A percentile compares a stretch with the other conserved stretches of the same genome.
Conservation (phyloP, 2,888 invertebrate species). For the Meta bourneti region DNA sequence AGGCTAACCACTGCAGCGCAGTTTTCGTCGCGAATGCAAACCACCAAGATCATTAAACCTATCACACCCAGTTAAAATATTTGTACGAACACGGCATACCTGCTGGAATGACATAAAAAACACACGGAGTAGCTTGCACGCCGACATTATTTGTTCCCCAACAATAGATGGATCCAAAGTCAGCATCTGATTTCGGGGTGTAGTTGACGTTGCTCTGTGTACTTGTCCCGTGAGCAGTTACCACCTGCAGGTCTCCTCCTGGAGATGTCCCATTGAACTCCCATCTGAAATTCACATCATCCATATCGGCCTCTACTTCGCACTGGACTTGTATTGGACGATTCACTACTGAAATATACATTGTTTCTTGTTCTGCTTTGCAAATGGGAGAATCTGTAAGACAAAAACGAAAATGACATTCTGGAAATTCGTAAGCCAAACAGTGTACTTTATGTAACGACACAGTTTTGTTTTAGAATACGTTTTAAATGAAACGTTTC, state of each 20-base stretch:
- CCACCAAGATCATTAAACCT: too few relatives aligned
- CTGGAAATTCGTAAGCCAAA: not conserved
- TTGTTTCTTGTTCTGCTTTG: slow-evolving; percentile 74
- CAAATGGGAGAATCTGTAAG: slow-evolving; percentile 77
- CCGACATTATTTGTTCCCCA: slow-evolving; percentile 74
- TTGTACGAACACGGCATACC: slow-evolving; percentile 34
- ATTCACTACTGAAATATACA: slow-evolving; percentile 75
- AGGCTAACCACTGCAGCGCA: too few relatives aligned
- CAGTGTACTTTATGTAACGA: too few relatives aligned
- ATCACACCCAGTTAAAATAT: too few relatives aligned
- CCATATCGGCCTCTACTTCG: slow-evolving; percentile 78
- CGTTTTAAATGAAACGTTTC: too few relatives aligned
- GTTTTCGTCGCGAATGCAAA: too few relatives aligned
- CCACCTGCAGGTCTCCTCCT: slow-evolving; percentile 54
- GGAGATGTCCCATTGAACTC: slow-evolving; percentile 87
- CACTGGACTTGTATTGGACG: slow-evolving; percentile 80
- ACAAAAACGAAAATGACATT: not conserved
- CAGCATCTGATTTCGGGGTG: slow-evolving; percentile 65
- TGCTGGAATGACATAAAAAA: slow-evolving; percentile 69
- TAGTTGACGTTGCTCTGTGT: slow-evolving; percentile 65
- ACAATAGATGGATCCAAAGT: slow-evolving; percentile 72
- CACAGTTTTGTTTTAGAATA: too few relatives aligned
- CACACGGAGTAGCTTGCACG: slow-evolving; percentile 66
- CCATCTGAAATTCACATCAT: slow-evolving; percentile 90
- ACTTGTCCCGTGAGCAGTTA: slow-evolving; percentile 14